Base-by-base conservation (phyloP, 2,797 vertebrate species). In the Schizopygopsis malacanthus region DNA sequence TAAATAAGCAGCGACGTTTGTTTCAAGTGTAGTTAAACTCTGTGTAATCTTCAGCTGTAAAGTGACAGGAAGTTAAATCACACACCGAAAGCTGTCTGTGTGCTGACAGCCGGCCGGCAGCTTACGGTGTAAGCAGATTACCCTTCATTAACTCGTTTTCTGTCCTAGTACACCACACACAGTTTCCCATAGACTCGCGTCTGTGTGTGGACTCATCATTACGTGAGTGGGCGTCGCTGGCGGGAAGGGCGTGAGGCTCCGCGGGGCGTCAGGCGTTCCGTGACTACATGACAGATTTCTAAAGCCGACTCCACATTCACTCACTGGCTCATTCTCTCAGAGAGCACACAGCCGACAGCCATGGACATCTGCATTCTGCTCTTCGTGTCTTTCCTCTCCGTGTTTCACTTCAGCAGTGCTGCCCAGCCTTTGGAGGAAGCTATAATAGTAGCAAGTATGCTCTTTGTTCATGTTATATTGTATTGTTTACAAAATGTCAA, bases 351-450 rank as follows among this genome's bases (percentile, higher is more conserved):
- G 15, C 50, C 82, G 43, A n/a, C 25, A 81, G 83, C 8, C 71
- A 92, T 92, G 91, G 89, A 83, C 39, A 28, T 87, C 39, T 86
- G 52, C 75, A 22, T 88, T 5, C 13, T 90, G n/a, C 33, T 88
- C 20, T 50, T 90, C 37, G 61, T 92, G 25, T 87, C 79, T 18
- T 79, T 91, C 9, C 12, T 90, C 72, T 88, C 89, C 1, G 20
- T 80, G 11, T 79, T 89, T 70, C 81, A 85, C 33, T 10, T 85
- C 70, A 67, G 75, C 50, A 81, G 67, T 18, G 88, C 85, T 33
- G 87, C 90, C 20, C 87, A 86, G 50, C 82, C 76, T 12, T 59
- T 82, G 25, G 85, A 88, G 16, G 87, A 90, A 70, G 16, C 76
- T 5, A 1, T 73, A 1, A 54, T 89, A 69, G 73, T 72, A 54